Evolutionary conservation across 2,888 invertebrate species (phyloP), one percentile per base, ranked within the genome.

Genomic region (Serrognathus titanus): DNA sequence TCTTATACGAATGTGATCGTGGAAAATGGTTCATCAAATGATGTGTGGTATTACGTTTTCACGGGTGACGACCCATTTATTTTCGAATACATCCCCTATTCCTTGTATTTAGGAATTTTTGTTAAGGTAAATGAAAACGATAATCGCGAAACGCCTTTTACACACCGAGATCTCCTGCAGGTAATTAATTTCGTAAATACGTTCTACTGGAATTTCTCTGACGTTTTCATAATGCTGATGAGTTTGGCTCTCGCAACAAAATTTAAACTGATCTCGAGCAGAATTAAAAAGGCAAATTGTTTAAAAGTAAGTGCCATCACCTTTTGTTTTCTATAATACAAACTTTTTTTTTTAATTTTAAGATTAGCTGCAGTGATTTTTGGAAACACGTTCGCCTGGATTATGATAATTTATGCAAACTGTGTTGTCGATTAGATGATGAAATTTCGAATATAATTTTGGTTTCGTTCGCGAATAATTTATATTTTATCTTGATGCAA

Each of bases 401-500:
- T 60, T 87, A 86, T 63, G 82, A 85, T 56, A 80, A 81, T 31
- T 79, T 90, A 20, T 81, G 84, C 1, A 79, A 81, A n/a, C 74
- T 90, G 35, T 83, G 87, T 0, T 79, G 81, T 45, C 77, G 77
- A 13, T 80, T 88, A 4, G 87, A 89, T 65, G 72, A 76, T 2
- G 78, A 83, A 47, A 78, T 90, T n/a, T 85, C 88, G 2, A 78
- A 80, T 10, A 74, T 90, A 54, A 80, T 89, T 0, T 72, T 88
- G 0, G 72, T 90, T 4, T 87, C 88, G 0, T 88, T 87, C 64
- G 76, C 83, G 12, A 87, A 85, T 64, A 88, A 90, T 70, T 80
- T 89, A 51, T 89, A 86, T 72, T 89, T 88, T 69, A 86, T 89
- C 59, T 89, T 89, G 61, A 80, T 88, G 50, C 88, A 89, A 67